Evolutionary conservation across 2,797 vertebrate species (phyloP).

Genomic region (Leptatherina wallacei): DNA sequence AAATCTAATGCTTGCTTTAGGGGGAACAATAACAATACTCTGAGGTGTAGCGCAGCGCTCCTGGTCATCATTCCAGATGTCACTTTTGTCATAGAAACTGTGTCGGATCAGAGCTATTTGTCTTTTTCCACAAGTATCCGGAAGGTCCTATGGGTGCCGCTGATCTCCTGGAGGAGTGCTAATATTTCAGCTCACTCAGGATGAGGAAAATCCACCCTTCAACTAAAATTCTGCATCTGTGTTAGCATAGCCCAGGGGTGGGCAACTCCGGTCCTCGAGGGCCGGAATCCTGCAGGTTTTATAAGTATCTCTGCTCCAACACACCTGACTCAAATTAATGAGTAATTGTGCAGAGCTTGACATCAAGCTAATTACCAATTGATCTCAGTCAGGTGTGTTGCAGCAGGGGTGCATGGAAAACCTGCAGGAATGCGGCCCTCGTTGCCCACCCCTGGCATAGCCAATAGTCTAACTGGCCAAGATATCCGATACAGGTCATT

Average conservation of each 20-base stretch:
- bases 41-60: conserved; percentile 2
- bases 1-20: conserved; percentile 13
- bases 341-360: no score
- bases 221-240: background rate
- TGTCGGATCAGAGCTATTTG: conserved; percentile 8
- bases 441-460: no score
- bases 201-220: background rate
- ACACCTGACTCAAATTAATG: no score
- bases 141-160: background rate
- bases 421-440: no score
- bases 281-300: no score
- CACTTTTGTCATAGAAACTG: background rate
- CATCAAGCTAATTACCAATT: no score
- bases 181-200: background rate
- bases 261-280: no score
- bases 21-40: conserved; percentile 7
- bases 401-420: no score
- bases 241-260: background rate
- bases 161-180: no score
- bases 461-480: background rate
- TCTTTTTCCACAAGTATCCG: background rate
- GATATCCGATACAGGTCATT: background rate
- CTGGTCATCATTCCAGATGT: background rate
- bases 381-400: no score
- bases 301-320: no score